Evolutionary conservation across 2,888 invertebrate species (phyloP).

Genomic region (Caenorhabditis zanzibari): DNA sequence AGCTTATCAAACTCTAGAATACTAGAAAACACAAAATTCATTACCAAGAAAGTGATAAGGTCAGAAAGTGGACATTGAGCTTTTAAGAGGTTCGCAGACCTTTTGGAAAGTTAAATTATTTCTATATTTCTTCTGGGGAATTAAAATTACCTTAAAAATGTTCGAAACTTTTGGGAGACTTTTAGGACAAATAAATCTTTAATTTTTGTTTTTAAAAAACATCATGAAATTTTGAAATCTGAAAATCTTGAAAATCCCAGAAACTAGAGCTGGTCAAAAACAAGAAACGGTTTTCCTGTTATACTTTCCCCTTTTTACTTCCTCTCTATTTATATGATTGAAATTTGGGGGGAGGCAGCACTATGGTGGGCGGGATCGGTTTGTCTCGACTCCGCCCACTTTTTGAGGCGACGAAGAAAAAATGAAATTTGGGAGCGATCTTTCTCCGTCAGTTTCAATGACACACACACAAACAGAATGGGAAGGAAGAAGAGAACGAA

Average conservation of each 20-base stretch:
- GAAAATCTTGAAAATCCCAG: too few species aligned
- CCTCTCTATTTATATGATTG: conserved; percentile 32
- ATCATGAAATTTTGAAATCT: too few species aligned
- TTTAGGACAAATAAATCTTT: too few species aligned
- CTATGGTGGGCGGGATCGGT: conserved; percentile 27
- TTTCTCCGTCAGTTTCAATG: conserved; percentile 36
- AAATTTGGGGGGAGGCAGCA: not conserved
- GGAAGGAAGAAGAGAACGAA: not conserved
- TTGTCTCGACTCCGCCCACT: conserved; percentile 44
- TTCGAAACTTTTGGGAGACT: too few species aligned
- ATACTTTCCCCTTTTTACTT: not conserved
- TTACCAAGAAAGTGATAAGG: not conserved
- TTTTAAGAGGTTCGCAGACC: not conserved
- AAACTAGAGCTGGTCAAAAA: not conserved
- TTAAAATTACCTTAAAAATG: not conserved
- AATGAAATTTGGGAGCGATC: conserved; percentile 9
- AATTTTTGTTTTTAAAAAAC: too few species aligned
- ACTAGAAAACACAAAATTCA: not conserved
- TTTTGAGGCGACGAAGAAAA: conserved; percentile 1
- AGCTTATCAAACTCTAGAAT: not conserved
- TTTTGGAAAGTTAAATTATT: not conserved
- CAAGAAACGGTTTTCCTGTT: not conserved
- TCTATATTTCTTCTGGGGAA: not conserved
- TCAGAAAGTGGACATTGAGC: conserved; percentile 1
- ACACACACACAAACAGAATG: conserved; percentile 14